These are phyloP conservation scores for Cossypha caffra DNA, from an alignment of 2,797 vertebrate genomes.

Conservation along the genomic window DNA sequence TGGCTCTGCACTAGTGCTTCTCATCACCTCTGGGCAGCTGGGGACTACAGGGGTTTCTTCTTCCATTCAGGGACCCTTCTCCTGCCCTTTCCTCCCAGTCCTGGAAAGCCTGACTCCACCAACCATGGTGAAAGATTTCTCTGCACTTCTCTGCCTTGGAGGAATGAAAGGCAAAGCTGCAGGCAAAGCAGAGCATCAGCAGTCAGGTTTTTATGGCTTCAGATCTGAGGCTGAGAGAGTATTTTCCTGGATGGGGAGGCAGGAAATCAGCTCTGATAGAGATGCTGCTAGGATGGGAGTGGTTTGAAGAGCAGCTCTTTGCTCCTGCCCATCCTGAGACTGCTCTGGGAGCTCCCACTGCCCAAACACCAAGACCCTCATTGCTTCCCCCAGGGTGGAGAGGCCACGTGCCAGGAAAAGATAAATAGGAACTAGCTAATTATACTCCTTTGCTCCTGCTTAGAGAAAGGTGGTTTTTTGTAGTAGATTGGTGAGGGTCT, in stretches of 20 bases:
- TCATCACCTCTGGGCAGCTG: too few species aligned
- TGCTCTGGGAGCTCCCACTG: not conserved
- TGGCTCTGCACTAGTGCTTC: too few species aligned
- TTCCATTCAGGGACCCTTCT: not conserved
- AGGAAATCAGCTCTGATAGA: not conserved
- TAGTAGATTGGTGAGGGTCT: not conserved
- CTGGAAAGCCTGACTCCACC: not conserved
- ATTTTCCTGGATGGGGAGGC: not conserved
- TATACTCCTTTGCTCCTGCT: not conserved
- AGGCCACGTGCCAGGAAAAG: not conserved
- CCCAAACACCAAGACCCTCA: rapidly evolving
- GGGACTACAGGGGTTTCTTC: too few species aligned
- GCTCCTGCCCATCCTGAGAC: not conserved
- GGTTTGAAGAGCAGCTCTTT: not conserved
- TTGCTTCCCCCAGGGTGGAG: not conserved
- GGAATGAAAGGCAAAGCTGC: not conserved
- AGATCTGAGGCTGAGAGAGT: not conserved
- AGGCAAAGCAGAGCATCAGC: not conserved
- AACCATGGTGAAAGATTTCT: not conserved
- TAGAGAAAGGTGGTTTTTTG: not conserved
- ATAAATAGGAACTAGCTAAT: not conserved
- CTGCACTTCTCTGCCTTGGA: not conserved
- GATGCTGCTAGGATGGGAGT: not conserved
- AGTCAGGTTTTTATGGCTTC: not conserved
- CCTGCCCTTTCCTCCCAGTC: not conserved